These are phyloP conservation scores for Psococerastis gibbosa DNA, from an alignment of 2,888 invertebrate genomes.

Conservation along the genomic window DNA sequence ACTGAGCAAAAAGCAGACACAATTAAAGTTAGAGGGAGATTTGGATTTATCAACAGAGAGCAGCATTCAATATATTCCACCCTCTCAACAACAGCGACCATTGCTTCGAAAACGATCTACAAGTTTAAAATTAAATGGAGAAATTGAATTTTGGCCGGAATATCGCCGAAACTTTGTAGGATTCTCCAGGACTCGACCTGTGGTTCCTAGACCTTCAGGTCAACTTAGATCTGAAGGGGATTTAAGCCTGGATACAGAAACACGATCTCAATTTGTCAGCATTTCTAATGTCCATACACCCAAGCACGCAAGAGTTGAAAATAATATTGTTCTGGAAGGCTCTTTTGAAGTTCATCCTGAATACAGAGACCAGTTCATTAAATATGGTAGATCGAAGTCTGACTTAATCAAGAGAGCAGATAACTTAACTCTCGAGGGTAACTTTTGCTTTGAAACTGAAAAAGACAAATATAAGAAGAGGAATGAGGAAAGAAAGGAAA, in stretches of 20 bases:
- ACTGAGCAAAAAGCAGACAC: constrained; percentile 22
- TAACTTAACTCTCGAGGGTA: constrained; percentile 1
- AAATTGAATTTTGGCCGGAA: background rate
- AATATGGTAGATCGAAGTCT: background rate
- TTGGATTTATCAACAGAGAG: constrained; percentile 30
- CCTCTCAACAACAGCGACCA: constrained; percentile 20
- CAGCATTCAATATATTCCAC: constrained; percentile 26
- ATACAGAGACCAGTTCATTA: constrained; percentile 25
- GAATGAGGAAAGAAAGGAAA: background rate
- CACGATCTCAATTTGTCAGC: background rate
- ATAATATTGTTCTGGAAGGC: constrained; percentile 31
- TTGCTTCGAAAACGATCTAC: background rate
- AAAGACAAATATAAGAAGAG: constrained; percentile 5
- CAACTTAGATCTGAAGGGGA: constrained; percentile 1
- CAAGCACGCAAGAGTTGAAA: constrained; percentile 23
- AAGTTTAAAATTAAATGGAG: constrained; percentile 5
- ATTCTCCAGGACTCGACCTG: constrained; percentile 1
- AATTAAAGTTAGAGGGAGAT: constrained; percentile 31
- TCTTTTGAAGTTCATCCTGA: constrained; percentile 28
- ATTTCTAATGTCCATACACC: background rate
- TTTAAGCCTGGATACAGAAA: background rate
- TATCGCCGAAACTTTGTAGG: constrained; percentile 1
- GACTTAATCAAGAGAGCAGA: background rate
- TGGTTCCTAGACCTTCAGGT: background rate
- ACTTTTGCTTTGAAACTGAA: constrained; percentile 3